Base-by-base conservation (phyloP, 2,797 vertebrate species). In the Diglossa cyanea region DNA sequence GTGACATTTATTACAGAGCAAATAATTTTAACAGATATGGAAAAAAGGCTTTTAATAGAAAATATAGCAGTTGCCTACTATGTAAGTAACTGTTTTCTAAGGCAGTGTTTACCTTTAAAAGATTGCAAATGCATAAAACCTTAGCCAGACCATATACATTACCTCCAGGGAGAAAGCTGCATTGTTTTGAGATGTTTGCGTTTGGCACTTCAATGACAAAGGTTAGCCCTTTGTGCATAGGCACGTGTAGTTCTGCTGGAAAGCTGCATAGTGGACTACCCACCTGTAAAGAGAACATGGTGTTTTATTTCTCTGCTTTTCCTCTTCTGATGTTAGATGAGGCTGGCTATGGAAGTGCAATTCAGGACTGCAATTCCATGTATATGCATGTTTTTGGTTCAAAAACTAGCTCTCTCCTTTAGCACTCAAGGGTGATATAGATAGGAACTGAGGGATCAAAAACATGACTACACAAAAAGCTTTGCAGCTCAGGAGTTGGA, bases 81-180 rank as follows among this genome's bases (percentile, higher is more conserved):
- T 62, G 9, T 54, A 75, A 74, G 14, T 30, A 75, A 50, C 20
- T 31, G 10, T 30, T 88, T 91, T 66, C 62, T 54, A 70, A 51
- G n/a, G 10, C 26, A 54, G 6, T 23, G 2, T 55, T 94, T 80
- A 31, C 6, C 8, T 65, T 61, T 50, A 33, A 70, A 88, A 81
- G 37, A 48, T 2, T 63, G 23, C 17, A 74, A 60, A 63, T 45
- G 8, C 9, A 87, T 26, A 77, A 89, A 73, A 63, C 8, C 11
- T 81, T 74, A 84, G 31, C 37, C 62, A 70, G 44, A 63, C 10
- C 15, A n/a, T 5, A 44, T 61, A 57, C 60, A 58, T 95, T 96
- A 97, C 94, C 96, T 96, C 5, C 53, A 85, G 68, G 94, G 17
- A 47, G 33, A 85, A 85, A 95, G 10, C 1, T 28, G 35, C 84